A percentile compares a stretch with the other conserved stretches of the same genome.
Evolutionary conservation across 1,140 invertebrate species (phyloP).

Genomic region (Phocides pigmalion): DNA sequence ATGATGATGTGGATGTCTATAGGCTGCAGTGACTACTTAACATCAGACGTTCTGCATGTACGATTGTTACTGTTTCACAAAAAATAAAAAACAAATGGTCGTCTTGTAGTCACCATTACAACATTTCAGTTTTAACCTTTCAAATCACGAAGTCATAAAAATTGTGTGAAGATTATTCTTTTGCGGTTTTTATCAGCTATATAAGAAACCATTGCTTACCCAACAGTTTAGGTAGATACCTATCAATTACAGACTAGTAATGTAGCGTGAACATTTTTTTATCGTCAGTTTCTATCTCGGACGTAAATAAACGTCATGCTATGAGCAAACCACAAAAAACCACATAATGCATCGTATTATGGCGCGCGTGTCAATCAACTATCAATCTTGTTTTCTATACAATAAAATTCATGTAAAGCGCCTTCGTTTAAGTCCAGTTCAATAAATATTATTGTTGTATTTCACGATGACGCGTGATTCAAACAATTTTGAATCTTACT

Average conservation of each 20-base stretch:
- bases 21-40: too few relatives aligned
- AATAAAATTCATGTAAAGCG: neutral
- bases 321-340: constrained; percentile 15
- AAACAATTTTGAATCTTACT: constrained; percentile 1
- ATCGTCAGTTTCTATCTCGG: constrained; percentile 5
- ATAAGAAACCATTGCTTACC: neutral
- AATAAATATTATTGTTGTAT: constrained; percentile 19
- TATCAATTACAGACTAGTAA: constrained; percentile 4
- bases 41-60: too few relatives aligned
- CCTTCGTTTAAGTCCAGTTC: neutral
- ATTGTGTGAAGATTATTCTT: too few relatives aligned
- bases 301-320: constrained; percentile 16
- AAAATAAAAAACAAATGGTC: too few relatives aligned
- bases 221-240: neutral
- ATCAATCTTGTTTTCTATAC: constrained; percentile 1
- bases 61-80: too few relatives aligned
- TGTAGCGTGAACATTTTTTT: constrained; percentile 10
- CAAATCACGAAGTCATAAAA: too few relatives aligned
- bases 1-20: too few relatives aligned
- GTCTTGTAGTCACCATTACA: too few relatives aligned
- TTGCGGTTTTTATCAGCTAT: neutral
- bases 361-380: constrained; percentile 5
- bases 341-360: constrained; percentile 11
- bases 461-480: neutral
- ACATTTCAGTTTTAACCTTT: too few relatives aligned